Base-by-base conservation (phyloP, 2,113 vertebrate genomes). In the Echinops telfairi region DNA sequence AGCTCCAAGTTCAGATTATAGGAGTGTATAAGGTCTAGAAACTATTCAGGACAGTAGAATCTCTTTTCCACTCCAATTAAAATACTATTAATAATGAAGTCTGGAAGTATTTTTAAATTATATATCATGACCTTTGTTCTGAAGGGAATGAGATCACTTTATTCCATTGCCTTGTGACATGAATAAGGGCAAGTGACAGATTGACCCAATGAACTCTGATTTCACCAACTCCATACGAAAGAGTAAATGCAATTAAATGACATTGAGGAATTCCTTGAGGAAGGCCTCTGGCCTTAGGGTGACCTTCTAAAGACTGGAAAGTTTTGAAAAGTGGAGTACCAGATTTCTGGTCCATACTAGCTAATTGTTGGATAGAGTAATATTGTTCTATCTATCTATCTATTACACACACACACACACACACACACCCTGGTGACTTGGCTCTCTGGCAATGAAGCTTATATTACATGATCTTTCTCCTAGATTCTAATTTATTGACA, bases 21-120 rank as follows among this genome's bases (percentile, higher is more conserved):
- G 27, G 29, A 53, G 3, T 76, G 62, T 75, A n/a, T 93, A 78
- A 86, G 40, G 70, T 83, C 10, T 64, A 78, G 88, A 94, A 85
- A 6, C 1, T 58, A 2, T 7, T 17, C 33, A 83, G 7, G 36
- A 82, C 71, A 78, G 1, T 53, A 27, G 16, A 78, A 84, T 53
- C 31, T 60, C 47, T 6, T 57, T 17, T 29, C 2, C 23, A 25
- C 47, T 38, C 17, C 40, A 83, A 87, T 62, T 70, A 4, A 78
- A 91, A 82, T 78, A 60, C 5, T 53, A 53, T 53, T 17, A 83
- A 20, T 27, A 89, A 93, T 79, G 27, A 92, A 81, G 29, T 36
- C 29, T 90, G 86, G 86, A 77, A 3, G 29, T 12, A 82, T 19
- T 68, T 80, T 92, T 36, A 19, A 79, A 93, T n/a, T 81, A 2